These are phyloP conservation scores for Xylophagus ater DNA, from an alignment of 2,888 invertebrate species.

Conservation along the genomic window DNA sequence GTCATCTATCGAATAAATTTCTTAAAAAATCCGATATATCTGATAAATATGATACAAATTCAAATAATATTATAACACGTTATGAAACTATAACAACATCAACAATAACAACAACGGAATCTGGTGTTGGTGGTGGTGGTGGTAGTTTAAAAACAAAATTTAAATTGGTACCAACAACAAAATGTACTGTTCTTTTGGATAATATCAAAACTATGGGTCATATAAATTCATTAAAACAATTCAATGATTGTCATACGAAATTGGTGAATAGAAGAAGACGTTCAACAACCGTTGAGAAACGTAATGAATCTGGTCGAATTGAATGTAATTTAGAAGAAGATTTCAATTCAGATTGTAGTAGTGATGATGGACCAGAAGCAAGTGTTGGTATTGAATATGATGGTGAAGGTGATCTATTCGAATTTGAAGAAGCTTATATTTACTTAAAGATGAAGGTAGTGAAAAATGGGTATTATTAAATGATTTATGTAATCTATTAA, in stretches of 20 bases:
- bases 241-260: slow-evolving; percentile 12
- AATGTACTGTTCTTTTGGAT: slow-evolving; percentile 24
- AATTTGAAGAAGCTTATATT: slow-evolving; percentile 75
- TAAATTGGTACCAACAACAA: slow-evolving; percentile 19
- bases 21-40: background rate
- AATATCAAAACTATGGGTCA: slow-evolving; percentile 18
- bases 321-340: too few species aligned
- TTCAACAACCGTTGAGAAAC: slow-evolving; percentile 24
- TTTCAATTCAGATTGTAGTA: slow-evolving; percentile 43
- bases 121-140: background rate
- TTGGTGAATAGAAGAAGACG: slow-evolving; percentile 5
- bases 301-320: too few species aligned
- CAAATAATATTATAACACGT: slow-evolving; percentile 12
- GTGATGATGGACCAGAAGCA: slow-evolving; percentile 20
- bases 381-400: slow-evolving; percentile 26
- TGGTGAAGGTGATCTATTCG: slow-evolving; percentile 49
- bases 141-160: slow-evolving; percentile 6
- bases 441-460: slow-evolving; percentile 51
- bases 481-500: slow-evolving; percentile 63
- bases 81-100: too few species aligned
- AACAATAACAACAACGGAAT: too few species aligned
- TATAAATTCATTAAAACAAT: slow-evolving; percentile 19
- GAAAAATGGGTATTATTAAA: slow-evolving; percentile 73
- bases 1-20: background rate
- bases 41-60: slow-evolving; percentile 17